phyloP scores from a whole-genome alignment of 2,797 vertebrate genomes.

The Phrynocephalus forsythii region DNA sequence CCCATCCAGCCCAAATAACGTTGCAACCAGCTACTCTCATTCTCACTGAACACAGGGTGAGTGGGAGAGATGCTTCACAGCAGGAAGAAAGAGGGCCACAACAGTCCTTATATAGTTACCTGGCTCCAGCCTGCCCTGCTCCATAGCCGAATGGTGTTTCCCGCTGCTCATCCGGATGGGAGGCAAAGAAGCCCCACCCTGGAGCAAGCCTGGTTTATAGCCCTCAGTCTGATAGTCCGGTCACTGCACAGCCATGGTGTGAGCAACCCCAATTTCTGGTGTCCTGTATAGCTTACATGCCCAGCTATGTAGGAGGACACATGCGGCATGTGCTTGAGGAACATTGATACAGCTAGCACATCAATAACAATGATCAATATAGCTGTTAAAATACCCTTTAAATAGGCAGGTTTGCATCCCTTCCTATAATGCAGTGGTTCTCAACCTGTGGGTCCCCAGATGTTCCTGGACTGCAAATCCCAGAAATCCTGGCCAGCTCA shows the following conservation, averaged over 20 bases:
- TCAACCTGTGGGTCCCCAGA: no score
- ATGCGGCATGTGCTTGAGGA: constrained; percentile 4
- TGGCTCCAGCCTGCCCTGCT: no score
- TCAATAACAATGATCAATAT: constrained; percentile 19
- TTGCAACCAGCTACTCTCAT: no score
- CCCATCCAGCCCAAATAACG: no score
- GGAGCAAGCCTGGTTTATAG: neutral
- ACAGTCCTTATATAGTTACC: no score
- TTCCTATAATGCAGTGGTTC: neutral
- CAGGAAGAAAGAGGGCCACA: no score
- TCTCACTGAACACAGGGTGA: neutral
- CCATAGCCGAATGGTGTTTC: no score
- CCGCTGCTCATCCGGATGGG: no score
- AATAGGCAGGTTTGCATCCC: constrained; percentile 42
- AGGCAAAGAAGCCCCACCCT: no score
- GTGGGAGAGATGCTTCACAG: neutral
- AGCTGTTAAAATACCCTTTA: constrained; percentile 38
- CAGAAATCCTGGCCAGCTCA: no score
- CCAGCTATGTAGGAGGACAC: constrained; percentile 37
- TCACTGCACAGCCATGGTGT: neutral
- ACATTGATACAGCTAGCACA: constrained; percentile 44
- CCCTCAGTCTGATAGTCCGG: constrained; percentile 10
- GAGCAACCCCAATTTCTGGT: constrained; percentile 16
- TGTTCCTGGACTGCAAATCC: no score
- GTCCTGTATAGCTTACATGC: constrained; percentile 51